Conservation (phyloP, 2,888 invertebrate species). For the Mantis religiosa region DNA sequence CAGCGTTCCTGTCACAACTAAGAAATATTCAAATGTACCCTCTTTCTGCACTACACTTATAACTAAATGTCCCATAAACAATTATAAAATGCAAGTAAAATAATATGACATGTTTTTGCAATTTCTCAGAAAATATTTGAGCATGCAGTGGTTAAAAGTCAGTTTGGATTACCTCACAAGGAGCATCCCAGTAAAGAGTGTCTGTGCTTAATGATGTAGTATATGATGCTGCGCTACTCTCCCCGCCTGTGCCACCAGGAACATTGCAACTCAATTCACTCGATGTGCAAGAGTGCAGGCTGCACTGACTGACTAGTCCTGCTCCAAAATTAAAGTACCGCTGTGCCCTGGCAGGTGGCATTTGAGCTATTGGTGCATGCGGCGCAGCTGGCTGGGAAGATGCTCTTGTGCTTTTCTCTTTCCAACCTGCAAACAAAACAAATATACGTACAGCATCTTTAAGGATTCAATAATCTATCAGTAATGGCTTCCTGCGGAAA, state of each 20-base stretch:
- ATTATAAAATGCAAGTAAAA: too few species aligned
- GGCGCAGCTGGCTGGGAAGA: neutral
- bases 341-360: slow-evolving; percentile 50
- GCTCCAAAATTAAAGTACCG: slow-evolving; percentile 64
- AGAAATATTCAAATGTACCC: too few species aligned
- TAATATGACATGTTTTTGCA: too few species aligned
- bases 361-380: slow-evolving; percentile 38
- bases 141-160: too few species aligned
- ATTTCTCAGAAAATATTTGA: too few species aligned
- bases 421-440: slow-evolving; percentile 30
- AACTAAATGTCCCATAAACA: too few species aligned
- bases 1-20: too few species aligned
- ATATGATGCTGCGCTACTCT: slow-evolving; percentile 73
- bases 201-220: slow-evolving; percentile 83
- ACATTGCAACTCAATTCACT: slow-evolving; percentile 64
- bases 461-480: too few species aligned
- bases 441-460: too few species aligned
- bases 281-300: slow-evolving; percentile 77
- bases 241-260: slow-evolving; percentile 52
- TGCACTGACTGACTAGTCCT: slow-evolving; percentile 71
- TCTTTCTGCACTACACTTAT: too few species aligned
- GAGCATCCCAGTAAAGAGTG: slow-evolving; percentile 76
- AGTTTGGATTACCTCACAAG: slow-evolving; percentile 14
- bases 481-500: too few species aligned
- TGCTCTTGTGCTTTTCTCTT: slow-evolving; percentile 27